Base-by-base conservation (phyloP, 2,888 invertebrate species). In the Strigamia crassipes region DNA sequence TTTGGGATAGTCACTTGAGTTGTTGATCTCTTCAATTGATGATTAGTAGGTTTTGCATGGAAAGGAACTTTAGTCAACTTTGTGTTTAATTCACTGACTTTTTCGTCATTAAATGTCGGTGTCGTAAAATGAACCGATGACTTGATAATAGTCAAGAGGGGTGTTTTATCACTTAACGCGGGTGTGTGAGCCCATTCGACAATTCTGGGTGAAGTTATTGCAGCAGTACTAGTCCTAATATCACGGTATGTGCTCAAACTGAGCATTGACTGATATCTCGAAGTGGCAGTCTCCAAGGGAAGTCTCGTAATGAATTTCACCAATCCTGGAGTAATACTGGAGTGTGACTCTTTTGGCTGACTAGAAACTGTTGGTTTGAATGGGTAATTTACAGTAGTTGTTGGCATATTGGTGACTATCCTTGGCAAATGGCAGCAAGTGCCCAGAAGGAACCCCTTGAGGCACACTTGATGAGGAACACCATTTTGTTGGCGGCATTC, bases 361-460 rank as follows among this genome's bases (percentile, higher is more conserved):
- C 73, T 73, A 73, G 73, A 73, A 27, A 27, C 12, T 27, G 31
- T 27, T 51, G 15, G 51, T 15, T 51, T 51, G 15, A 51, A 51
- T 12, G 15, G 51, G 15, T 73, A n/a, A 73, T 27, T 27, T 4
- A 27, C 73, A 15, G 13, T 27, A 12, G 27, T 31, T 2, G 12
- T 51, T 51, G 51, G 51, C 51, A 51, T 6, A 51, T 51, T 6
- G 15, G 1, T 13, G 51, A 18, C 1, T 51, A 18, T 51, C 13
- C 31, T 27, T 15, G 73, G 73, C 73, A 73, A 31, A 15, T 73
- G 73, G 86, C 96, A 96, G 87, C 96, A 96, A 0, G 96, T 94
- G 1, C 96, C 96, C 86, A 96, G 96, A 18, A 95, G 90, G 87
- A 95, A 95, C 0, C 96, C 95, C 86, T 96, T 96, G 93, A 96